A percentile compares a stretch with the other conserved stretches of the same genome.
Conservation (phyloP, 2,888 invertebrate genomes). For the Calameuta idolon region DNA sequence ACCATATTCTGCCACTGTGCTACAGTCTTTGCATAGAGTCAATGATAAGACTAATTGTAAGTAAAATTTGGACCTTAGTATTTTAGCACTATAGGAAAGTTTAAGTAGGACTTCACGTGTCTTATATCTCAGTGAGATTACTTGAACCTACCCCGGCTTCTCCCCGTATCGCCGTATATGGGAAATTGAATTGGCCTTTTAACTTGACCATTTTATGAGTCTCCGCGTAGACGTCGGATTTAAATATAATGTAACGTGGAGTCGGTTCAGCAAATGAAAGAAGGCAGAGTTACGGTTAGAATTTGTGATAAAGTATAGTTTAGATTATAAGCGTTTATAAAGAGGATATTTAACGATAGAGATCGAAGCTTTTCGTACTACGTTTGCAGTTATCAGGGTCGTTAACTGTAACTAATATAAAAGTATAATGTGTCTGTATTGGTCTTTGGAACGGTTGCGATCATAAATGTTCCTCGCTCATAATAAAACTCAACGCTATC, state of each 20-base stretch:
- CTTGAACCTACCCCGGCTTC: neutral
- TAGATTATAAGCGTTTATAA: neutral
- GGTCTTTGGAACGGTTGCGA: neutral
- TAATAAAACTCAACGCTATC: neutral
- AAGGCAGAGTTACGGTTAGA: neutral
- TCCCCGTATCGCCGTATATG: neutral
- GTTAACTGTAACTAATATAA: neutral
- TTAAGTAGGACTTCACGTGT: neutral
- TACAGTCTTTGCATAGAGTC: conserved; percentile 22
- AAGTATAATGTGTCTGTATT: neutral
- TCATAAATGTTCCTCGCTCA: neutral
- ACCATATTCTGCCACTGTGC: conserved; percentile 11
- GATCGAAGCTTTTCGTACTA: neutral
- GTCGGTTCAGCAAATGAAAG: neutral
- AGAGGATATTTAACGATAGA: neutral
- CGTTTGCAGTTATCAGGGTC: neutral
- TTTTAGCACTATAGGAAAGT: neutral
- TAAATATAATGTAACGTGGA: neutral
- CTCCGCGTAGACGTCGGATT: neutral
- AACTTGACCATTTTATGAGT: neutral
- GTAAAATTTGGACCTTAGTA: neutral
- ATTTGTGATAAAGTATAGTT: neutral
- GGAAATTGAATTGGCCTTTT: neutral
- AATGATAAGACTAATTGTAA: conserved; percentile 11
- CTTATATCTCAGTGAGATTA: neutral